Conservation (phyloP, 2,888 invertebrate genomes). For the Stratiomys singularior region DNA sequence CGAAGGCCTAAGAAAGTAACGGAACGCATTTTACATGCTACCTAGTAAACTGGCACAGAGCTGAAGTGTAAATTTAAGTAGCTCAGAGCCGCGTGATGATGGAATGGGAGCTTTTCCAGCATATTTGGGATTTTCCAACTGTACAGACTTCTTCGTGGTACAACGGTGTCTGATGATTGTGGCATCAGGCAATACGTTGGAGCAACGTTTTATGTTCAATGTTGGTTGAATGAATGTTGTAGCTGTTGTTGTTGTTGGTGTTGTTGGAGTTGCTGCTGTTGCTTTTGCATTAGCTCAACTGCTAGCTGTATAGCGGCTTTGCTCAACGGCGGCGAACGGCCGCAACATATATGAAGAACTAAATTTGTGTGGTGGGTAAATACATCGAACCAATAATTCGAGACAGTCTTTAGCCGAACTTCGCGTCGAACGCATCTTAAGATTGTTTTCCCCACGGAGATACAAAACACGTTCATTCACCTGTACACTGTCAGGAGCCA, state of each 20-base stretch:
- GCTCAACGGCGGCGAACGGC: constrained; percentile 16
- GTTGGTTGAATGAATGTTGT: constrained; percentile 42
- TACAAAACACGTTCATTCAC: constrained; percentile 26
- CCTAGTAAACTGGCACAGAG: background rate
- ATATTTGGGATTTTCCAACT: constrained; percentile 27
- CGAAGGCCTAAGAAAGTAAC: constrained; percentile 16
- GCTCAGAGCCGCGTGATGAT: background rate
- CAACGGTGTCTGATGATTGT: constrained; percentile 25
- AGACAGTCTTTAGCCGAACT: constrained; percentile 67
- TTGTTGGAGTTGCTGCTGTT: constrained; percentile 18
- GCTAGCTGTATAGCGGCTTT: background rate
- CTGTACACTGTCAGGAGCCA: constrained; percentile 20
- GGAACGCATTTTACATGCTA: constrained; percentile 19
- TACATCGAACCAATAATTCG: constrained; percentile 59
- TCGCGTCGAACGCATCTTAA: constrained; percentile 66
- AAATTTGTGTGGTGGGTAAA: constrained; percentile 48
- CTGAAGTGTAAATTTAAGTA: background rate
- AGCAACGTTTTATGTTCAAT: constrained; percentile 36
- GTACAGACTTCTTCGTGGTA: constrained; percentile 3
- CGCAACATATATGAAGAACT: constrained; percentile 43
- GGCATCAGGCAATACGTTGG: constrained; percentile 38
- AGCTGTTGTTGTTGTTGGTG: background rate
- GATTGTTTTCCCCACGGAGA: constrained; percentile 47
- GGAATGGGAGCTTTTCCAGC: constrained; percentile 10
- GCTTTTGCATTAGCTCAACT: background rate